A percentile compares a stretch with the other conserved stretches of the same genome.
Conservation (phyloP, 2,888 invertebrate species). For the Bombylius discolor region DNA sequence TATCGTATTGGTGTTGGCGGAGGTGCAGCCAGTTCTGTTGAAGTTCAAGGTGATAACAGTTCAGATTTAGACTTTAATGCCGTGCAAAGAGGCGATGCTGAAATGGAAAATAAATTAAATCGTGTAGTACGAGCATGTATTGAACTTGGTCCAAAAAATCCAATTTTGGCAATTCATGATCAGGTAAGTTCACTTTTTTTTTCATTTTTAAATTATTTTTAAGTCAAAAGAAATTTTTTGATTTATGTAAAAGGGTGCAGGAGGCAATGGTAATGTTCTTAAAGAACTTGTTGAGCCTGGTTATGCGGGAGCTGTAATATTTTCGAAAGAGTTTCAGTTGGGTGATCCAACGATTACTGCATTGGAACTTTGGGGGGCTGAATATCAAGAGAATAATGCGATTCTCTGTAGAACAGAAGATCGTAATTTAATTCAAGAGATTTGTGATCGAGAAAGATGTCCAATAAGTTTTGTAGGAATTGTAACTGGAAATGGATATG, state of each 20-base stretch:
- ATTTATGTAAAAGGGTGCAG: slow-evolving; percentile 56
- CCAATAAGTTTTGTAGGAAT: slow-evolving; percentile 86
- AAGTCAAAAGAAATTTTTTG: no score
- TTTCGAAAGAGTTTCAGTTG: slow-evolving; percentile 70
- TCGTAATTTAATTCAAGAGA: slow-evolving; percentile 49
- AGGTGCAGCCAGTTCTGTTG: slow-evolving; percentile 93
- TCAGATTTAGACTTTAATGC: slow-evolving; percentile 88
- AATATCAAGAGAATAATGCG: slow-evolving; percentile 94
- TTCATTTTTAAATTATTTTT: no score
- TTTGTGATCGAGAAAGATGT: slow-evolving; percentile 80
- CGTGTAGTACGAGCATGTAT: slow-evolving; percentile 84
- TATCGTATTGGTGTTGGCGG: slow-evolving; percentile 97
- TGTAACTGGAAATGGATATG: slow-evolving; percentile 74
- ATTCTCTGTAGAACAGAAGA: slow-evolving; percentile 62
- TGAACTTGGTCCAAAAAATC: slow-evolving; percentile 69
- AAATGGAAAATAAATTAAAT: slow-evolving; percentile 97
- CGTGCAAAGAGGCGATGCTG: slow-evolving; percentile 85
- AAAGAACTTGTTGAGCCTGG: slow-evolving; percentile 90
- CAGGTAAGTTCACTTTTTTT: slow-evolving; percentile 38
- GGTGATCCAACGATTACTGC: slow-evolving; percentile 92
- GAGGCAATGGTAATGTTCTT: slow-evolving; percentile 95
- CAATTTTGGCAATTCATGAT: slow-evolving; percentile 90
- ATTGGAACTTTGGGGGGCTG: slow-evolving; percentile 94
- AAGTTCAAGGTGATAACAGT: slow-evolving; percentile 80
- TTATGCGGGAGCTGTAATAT: slow-evolving; percentile 74